These are phyloP conservation scores for Volucella inflata DNA, from an alignment of 2,888 invertebrate species.

Conservation along the genomic window DNA sequence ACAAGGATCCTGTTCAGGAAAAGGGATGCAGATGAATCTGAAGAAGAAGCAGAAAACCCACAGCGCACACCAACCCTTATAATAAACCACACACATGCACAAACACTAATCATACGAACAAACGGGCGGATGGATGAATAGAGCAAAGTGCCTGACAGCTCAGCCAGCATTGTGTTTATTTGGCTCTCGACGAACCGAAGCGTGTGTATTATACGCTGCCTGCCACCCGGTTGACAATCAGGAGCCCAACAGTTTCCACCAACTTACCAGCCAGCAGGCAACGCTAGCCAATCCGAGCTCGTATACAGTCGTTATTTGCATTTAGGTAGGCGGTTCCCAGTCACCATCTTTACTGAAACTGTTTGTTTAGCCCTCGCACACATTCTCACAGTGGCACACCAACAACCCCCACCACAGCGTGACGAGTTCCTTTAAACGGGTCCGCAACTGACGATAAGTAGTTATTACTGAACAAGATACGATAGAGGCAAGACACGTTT, in stretches of 20 bases:
- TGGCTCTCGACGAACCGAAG: conserved; percentile 38
- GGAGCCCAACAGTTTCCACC: conserved; percentile 82
- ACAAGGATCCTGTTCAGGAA: conserved; percentile 47
- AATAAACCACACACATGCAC: conserved; percentile 50
- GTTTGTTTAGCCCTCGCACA: conserved; percentile 69
- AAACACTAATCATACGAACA: conserved; percentile 7
- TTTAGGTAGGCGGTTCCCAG: conserved; percentile 72
- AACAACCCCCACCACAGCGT: conserved; percentile 67
- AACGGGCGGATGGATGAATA: too few species aligned
- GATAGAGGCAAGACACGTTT: conserved; percentile 79
- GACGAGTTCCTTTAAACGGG: conserved; percentile 73
- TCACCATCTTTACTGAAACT: conserved; percentile 74
- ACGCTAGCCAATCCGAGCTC: conserved; percentile 73
- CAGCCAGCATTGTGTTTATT: conserved; percentile 27
- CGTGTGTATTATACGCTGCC: conserved; percentile 73
- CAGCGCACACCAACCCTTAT: conserved; percentile 73
- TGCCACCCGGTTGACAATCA: conserved; percentile 81
- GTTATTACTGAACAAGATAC: conserved; percentile 82
- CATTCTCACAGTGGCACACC: conserved; percentile 54
- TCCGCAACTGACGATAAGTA: conserved; percentile 76
- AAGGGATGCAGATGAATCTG: conserved; percentile 48
- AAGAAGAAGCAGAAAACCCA: conserved; percentile 27
- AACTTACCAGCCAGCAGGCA: conserved; percentile 81
- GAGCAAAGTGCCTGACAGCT: background rate
- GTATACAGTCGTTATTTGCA: conserved; percentile 66